Base-by-base conservation (phyloP, 1,140 invertebrate genomes). In the Maconellicoccus hirsutus region DNA sequence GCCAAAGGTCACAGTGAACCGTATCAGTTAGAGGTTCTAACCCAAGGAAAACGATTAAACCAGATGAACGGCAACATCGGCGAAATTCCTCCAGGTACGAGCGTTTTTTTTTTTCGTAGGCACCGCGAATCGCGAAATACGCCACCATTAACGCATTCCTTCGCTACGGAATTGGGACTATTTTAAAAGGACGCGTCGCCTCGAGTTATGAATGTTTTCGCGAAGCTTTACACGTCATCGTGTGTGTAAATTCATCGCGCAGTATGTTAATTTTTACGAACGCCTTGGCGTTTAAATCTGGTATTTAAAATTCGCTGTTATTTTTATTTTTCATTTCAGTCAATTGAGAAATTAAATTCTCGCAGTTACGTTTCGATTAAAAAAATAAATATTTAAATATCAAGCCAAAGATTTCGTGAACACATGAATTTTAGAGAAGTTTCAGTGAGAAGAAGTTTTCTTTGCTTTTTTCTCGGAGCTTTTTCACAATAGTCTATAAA, bases 1-100 rank as follows among this genome's bases (percentile, higher is more conserved):
- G 84, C 86, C 26, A 95, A 94, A 79, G 93, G 93, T 4, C 82
- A 89, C 71, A 92, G 90, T 73, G 90, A 93, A 75, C 85, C 91
- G 0, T 86, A 88, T 66, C 84, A 87, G 0, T 77, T 93, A 0
- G 86, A 89, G 75, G 88, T 89, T 0, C 84, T 85, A 39, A 94
- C 92, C 12, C 79, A 93, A 8, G 81, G 89, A 74, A 85, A 89
- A 70, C 90, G 91, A 94, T 79, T 93, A 23, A 10, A 92, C 79
- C 89, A 92, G 77, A 84, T 90, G 59, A 90, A 89, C 0, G 84
- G 86, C 71, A 89, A 92, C 78, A 88, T 87, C 81, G 89, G 91
- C 87, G 81, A 80, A 78, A 75, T 39, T 12, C 23, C 38, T 59
- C 63, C 25, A 69, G 71, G 70, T 52, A n/a, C 16, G 59, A 14